phyloP scores from a whole-genome alignment of 2,113 vertebrate species.

The Ailuropoda melanoleuca region DNA sequence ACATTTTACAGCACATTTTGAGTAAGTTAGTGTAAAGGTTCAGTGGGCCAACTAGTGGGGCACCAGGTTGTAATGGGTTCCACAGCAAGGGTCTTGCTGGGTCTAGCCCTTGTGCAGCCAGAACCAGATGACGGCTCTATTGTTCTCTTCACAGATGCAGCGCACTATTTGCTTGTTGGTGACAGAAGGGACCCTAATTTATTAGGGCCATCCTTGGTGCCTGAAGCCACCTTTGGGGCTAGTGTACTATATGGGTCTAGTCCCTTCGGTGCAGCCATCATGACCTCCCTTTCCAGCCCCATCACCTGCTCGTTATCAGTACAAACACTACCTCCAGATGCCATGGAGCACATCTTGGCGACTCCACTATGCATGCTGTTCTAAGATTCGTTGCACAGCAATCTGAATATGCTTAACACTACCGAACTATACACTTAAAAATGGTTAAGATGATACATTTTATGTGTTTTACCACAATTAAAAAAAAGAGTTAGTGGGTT shows the following conservation, averaged over 20 bases:
- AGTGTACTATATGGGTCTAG: neutral
- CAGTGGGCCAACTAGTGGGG: neutral
- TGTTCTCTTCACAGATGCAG: neutral
- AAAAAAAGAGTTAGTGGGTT: neutral
- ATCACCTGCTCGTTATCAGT: neutral
- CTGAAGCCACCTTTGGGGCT: neutral
- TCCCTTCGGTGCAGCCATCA: neutral
- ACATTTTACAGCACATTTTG: neutral
- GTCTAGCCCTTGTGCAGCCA: neutral
- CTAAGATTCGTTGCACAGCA: neutral
- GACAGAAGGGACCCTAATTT: neutral
- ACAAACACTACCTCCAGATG: neutral
- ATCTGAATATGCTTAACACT: neutral
- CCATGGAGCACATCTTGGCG: neutral
- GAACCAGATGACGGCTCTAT: neutral
- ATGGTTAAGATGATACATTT: neutral
- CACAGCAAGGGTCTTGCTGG: no score
- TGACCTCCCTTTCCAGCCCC: neutral
- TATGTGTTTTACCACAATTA: neutral
- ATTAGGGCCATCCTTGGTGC: neutral
- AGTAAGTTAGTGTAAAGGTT: neutral
- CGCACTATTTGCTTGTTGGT: no score
- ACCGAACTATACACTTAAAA: neutral
- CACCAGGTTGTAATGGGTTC: neutral
- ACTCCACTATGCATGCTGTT: neutral